Percentiles rank a stretch among this genome's conserved stretches.
Evolutionary conservation across 2,888 invertebrate genomes (phyloP).

Genomic region (Lithophane ornitopus): DNA sequence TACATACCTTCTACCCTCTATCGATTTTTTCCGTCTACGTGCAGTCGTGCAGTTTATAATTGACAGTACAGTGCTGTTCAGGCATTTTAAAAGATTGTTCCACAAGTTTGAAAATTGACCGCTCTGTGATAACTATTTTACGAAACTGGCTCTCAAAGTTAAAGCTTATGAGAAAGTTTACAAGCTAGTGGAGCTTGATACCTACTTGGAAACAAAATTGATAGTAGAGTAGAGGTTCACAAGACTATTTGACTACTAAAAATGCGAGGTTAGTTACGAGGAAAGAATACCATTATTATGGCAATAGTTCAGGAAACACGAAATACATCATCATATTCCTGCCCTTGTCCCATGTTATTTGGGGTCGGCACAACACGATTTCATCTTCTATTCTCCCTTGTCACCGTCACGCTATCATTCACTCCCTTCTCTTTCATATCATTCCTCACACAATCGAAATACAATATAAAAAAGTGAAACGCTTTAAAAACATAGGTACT

Average conservation of each 20-base stretch:
- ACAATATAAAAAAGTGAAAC: too few relatives aligned
- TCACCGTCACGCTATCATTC: too few relatives aligned
- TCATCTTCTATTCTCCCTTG: too few relatives aligned
- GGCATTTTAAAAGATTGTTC: not conserved
- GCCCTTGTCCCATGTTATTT: too few relatives aligned
- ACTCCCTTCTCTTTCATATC: too few relatives aligned
- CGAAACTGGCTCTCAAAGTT: slow-evolving; percentile 8
- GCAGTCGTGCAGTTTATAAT: not conserved
- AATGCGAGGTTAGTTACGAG: too few relatives aligned
- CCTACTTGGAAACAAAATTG: slow-evolving; percentile 8
- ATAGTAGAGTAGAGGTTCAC: not conserved
- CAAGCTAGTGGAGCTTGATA: not conserved
- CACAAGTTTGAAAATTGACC: slow-evolving; percentile 18
- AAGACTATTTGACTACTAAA: not conserved
- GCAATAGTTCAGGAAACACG: too few relatives aligned
- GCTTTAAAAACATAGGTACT: too few relatives aligned
- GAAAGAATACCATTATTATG: too few relatives aligned
- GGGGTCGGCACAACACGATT: too few relatives aligned
- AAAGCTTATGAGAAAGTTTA: slow-evolving; percentile 19
- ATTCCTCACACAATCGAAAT: too few relatives aligned
- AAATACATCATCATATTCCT: too few relatives aligned
- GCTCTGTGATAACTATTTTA: slow-evolving; percentile 17
- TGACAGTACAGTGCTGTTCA: slow-evolving; percentile 5
- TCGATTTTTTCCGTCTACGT: slow-evolving; percentile 5
- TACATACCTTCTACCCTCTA: not conserved